Base-by-base conservation (phyloP, 2,888 invertebrate species). In the Acanthosoma haemorrhoidale region DNA sequence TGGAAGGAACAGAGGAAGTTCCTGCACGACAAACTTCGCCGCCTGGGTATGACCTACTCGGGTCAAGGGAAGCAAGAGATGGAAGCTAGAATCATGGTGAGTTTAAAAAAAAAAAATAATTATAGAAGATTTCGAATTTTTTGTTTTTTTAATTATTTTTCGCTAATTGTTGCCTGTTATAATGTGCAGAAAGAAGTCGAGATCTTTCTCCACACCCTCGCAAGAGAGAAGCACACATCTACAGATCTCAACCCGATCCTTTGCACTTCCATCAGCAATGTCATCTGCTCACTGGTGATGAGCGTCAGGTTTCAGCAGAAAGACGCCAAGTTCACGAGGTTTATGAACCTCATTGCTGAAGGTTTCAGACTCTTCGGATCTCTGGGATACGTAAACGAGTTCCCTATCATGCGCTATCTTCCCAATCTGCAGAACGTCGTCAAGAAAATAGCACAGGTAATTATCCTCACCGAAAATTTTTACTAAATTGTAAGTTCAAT, bases 1-100 rank as follows among this genome's bases (percentile, higher is more conserved):
- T 95, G 95, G 95, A 93, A 92, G 80, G 92, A 89, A 77, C 94
- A 95, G 79, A 85, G 94, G 71, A 86, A 89, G 74, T 95, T 94
- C 81, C 83, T 94, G 66, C 93, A 94, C 79, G 90, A 91, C 76
- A 90, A 91, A 76, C 84, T 94, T 2, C 85, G 93, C 18, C 87
- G 88, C 76, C 91, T 94, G 77, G 94, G 94, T 67, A 92, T 94
- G 89, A 92, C 92, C 70, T 90, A 90, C 80, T 85, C 90, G 81
- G 91, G 91, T 66, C 86, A 86, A 74, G 89, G 91, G 74, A 90
- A 90, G 79, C 87, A 88, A 77, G 85, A 89, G 76, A 90, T 94
- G 89, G 92, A 94, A 80, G 85, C 84, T 71, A 85, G 90, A 79
- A 93, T 94, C 76, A 91, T 90, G 90, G 91, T 91, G 79, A 80